Evolutionary conservation across 2,888 invertebrate species (phyloP).

Genomic region (Bugula neritina): DNA sequence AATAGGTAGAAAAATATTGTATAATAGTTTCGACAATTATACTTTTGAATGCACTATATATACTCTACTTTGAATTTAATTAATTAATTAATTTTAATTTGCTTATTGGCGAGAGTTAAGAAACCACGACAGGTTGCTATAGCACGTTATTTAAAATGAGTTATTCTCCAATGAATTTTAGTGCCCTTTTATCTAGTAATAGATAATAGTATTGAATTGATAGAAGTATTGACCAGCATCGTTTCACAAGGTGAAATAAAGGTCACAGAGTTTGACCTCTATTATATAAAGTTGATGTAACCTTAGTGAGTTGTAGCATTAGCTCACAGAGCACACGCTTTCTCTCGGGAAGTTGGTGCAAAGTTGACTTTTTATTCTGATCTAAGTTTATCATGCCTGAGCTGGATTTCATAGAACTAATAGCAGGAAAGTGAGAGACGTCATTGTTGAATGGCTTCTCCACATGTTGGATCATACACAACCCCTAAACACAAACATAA

Average conservation of each 20-base stretch:
- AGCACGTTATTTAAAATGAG: too few species aligned
- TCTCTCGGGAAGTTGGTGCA: not conserved
- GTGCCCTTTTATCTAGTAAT: not conserved
- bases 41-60: too few species aligned
- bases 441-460: not conserved
- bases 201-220: not conserved
- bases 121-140: too few species aligned
- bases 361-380: not conserved
- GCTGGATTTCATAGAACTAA: not conserved
- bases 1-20: too few species aligned
- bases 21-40: too few species aligned
- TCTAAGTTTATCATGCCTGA: not conserved
- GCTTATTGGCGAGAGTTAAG: too few species aligned
- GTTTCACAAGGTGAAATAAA: not conserved
- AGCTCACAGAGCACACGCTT: not conserved
- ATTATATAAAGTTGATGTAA: not conserved
- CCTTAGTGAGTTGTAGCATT: slow-evolving; percentile 8
- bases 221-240: not conserved
- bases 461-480: not conserved
- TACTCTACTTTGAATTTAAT: too few species aligned
- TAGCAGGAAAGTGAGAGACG: not conserved
- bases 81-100: too few species aligned
- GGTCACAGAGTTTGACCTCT: not conserved
- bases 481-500: not conserved
- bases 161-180: too few species aligned